A percentile compares a stretch with the other conserved stretches of the same genome.
Evolutionary conservation across 1,140 invertebrate genomes (phyloP).

Genomic region (Melipona quadrifasciata): DNA sequence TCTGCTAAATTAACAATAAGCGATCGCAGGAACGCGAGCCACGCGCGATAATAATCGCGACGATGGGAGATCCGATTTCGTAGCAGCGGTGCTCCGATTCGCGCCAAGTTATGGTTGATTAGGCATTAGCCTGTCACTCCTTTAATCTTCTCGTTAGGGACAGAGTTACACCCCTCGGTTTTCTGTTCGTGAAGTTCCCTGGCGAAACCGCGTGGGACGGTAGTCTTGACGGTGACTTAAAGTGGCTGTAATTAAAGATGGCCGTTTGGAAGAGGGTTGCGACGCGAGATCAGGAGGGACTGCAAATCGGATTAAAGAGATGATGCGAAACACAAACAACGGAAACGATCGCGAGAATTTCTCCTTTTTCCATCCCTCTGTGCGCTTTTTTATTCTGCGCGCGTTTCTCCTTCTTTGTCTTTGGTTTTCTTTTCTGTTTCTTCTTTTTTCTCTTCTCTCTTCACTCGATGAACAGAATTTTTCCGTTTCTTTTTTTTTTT

Average conservation of each 20-base stretch:
- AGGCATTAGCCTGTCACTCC: slow-evolving; percentile 21
- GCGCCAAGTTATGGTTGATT: slow-evolving; percentile 17
- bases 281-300: not conserved
- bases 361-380: slow-evolving; percentile 8
- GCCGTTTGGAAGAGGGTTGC: slow-evolving; percentile 11
- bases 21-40: not conserved
- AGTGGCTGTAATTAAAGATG: slow-evolving; percentile 54
- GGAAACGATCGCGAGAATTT: not conserved
- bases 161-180: not conserved
- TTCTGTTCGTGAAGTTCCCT: slow-evolving; percentile 16
- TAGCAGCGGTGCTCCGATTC: not conserved
- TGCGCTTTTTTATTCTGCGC: not conserved
- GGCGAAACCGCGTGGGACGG: not conserved
- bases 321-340: slow-evolving; percentile 36
- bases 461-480: no score
- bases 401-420: not conserved
- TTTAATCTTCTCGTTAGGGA: slow-evolving; percentile 44
- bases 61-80: not conserved
- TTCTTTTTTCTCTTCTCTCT: not conserved
- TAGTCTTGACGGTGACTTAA: slow-evolving; percentile 42
- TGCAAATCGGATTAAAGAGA: slow-evolving; percentile 36
- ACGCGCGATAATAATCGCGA: not conserved
- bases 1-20: no score
- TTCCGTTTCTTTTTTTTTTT: no score
- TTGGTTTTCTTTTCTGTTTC: no score